These are phyloP conservation scores for Metacarcinus magister DNA, from an alignment of 2,888 invertebrate species.

Conservation along the genomic window DNA sequence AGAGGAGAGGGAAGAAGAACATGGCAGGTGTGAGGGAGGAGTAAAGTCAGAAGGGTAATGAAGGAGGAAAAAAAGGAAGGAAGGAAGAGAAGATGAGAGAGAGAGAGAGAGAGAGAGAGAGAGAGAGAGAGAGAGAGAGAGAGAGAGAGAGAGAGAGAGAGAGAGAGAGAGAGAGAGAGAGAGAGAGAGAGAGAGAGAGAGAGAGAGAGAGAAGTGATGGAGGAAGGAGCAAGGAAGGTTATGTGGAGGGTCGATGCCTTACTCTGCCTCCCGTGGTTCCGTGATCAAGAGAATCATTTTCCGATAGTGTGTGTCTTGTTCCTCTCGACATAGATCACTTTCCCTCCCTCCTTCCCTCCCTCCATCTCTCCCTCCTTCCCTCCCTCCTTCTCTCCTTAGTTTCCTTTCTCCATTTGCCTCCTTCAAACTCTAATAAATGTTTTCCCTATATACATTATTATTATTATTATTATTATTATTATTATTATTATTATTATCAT, in stretches of 20 bases:
- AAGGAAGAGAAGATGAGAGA: neutral
- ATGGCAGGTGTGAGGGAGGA: neutral
- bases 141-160: neutral
- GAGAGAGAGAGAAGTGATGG: neutral
- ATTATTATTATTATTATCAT: no score
- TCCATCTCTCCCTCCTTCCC: neutral
- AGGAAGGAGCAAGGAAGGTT: neutral
- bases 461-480: no score
- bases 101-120: neutral
- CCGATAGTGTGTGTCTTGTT: neutral
- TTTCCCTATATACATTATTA: no score
- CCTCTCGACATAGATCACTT: neutral
- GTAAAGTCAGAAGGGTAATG: neutral
- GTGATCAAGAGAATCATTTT: constrained; percentile 17
- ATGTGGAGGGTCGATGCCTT: neutral
- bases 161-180: neutral
- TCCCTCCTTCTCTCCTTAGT: neutral
- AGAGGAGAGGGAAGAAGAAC: neutral
- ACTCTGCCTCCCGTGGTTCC: neutral
- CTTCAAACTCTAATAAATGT: neutral
- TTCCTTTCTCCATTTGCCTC: neutral
- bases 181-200: neutral
- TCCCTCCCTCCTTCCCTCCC: constrained; percentile 18
- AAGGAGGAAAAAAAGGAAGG: neutral
- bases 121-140: constrained; percentile 8